These are phyloP conservation scores for Drosophila imparisetae DNA, from an alignment of 2,888 invertebrate species.

Conservation along the genomic window DNA sequence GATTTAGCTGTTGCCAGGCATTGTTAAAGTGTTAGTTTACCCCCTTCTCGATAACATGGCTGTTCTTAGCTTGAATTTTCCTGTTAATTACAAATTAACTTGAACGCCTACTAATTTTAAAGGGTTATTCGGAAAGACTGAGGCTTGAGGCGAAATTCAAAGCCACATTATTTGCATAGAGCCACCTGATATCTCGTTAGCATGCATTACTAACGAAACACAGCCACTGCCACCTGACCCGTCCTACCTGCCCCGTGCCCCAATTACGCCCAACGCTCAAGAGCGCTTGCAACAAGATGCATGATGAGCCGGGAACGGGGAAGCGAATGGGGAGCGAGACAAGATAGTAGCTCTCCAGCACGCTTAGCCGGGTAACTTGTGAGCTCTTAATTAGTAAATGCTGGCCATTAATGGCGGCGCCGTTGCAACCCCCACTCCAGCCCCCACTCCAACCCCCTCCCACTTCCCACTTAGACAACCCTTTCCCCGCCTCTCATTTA, in stretches of 20 bases:
- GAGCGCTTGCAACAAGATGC: slow-evolving; percentile 55
- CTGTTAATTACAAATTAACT: neutral
- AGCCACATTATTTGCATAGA: slow-evolving; percentile 37
- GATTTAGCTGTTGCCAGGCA: neutral
- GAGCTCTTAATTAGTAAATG: slow-evolving; percentile 79
- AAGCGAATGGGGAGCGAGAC: neutral
- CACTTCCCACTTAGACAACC: neutral
- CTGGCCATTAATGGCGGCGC: slow-evolving; percentile 73
- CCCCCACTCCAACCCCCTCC: neutral
- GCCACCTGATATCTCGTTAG: slow-evolving; percentile 77
- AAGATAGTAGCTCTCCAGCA: slow-evolving; percentile 60
- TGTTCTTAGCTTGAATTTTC: neutral
- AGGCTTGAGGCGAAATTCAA: slow-evolving; percentile 31
- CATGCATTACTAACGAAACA: slow-evolving; percentile 69
- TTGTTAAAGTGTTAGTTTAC: neutral
- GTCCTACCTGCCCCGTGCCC: neutral
- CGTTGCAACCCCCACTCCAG: slow-evolving; percentile 9
- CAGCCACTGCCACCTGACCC: slow-evolving; percentile 8
- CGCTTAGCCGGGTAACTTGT: slow-evolving; percentile 69
- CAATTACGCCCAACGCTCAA: slow-evolving; percentile 32
- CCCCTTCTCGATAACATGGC: neutral
- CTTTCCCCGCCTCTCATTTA: slow-evolving; percentile 37
- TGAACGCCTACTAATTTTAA: slow-evolving; percentile 11
- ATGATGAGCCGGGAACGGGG: neutral
- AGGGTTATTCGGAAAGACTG: slow-evolving; percentile 27